Percentiles rank a stretch among this genome's conserved stretches.
Evolutionary conservation across 2,113 vertebrate species (phyloP).

Genomic region (Charadrius vociferus): DNA sequence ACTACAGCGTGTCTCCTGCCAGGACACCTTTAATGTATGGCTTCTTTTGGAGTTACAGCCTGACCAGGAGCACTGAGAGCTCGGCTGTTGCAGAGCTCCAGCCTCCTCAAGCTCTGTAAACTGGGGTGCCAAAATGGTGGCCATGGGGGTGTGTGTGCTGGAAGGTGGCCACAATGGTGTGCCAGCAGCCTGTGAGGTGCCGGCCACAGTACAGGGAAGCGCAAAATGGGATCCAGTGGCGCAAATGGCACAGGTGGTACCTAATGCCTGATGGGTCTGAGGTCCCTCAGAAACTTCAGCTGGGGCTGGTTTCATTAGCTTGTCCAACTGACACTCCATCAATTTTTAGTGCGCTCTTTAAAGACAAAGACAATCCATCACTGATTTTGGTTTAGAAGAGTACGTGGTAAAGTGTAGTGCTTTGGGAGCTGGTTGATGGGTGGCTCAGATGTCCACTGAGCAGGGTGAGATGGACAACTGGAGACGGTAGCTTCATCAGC

Average conservation of each 20-base stretch:
- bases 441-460: not conserved
- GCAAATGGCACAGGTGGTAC: not conserved
- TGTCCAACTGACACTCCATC: not conserved
- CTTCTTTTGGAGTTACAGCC: not conserved
- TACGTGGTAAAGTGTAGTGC: rapidly evolving
- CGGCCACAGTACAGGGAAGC: rapidly evolving
- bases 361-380: not conserved
- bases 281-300: not conserved
- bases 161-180: rapidly evolving
- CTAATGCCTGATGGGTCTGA: not conserved
- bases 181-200: not conserved
- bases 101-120: rapidly evolving
- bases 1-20: not conserved
- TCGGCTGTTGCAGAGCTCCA: rapidly evolving
- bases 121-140: not conserved
- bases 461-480: not conserved
- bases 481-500: not conserved
- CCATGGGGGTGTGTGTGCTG: rapidly evolving
- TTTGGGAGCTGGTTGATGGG: not conserved
- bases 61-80: rapidly evolving
- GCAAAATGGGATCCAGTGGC: not conserved
- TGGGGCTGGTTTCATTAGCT: not conserved
- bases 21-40: not conserved
- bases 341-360: not conserved
- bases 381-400: not conserved